These are phyloP conservation scores for Anolis apletophallus DNA, from an alignment of 2,797 vertebrate genomes.

Conservation along the genomic window DNA sequence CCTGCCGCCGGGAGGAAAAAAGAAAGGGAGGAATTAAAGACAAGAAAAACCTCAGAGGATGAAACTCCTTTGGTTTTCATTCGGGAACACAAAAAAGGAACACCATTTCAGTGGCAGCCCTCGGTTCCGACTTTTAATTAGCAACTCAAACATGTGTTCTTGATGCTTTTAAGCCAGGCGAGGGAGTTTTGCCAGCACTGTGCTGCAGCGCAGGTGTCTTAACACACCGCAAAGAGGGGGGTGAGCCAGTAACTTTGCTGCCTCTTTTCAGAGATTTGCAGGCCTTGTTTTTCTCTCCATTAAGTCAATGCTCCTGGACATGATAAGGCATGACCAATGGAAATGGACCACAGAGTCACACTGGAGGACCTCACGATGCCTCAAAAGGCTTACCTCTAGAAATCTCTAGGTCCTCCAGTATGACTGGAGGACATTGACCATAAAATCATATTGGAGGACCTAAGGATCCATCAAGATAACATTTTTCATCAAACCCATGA, in stretches of 20 bases:
- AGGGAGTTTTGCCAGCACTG: slow-evolving; percentile 34
- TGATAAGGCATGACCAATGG: too few species aligned
- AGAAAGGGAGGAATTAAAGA: neutral
- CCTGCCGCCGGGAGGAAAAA: neutral
- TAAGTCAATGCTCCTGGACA: neutral
- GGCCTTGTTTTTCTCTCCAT: slow-evolving; percentile 26
- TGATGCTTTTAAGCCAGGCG: slow-evolving; percentile 35
- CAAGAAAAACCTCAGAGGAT: slow-evolving; percentile 15
- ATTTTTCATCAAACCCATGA: too few species aligned
- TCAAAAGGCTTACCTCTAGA: too few species aligned
- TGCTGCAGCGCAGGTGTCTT: slow-evolving; percentile 25
- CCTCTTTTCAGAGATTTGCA: slow-evolving; percentile 37
- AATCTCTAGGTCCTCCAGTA: too few species aligned
- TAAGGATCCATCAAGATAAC: too few species aligned
- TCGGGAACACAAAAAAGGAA: slow-evolving; percentile 37
- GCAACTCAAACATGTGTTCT: slow-evolving; percentile 61
- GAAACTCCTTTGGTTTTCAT: slow-evolving; percentile 57
- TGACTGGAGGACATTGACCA: too few species aligned
- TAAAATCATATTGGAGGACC: too few species aligned
- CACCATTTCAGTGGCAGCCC: slow-evolving; percentile 47
- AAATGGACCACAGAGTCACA: too few species aligned
- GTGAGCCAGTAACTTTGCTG: slow-evolving; percentile 27
- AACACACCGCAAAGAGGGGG: slow-evolving; percentile 39
- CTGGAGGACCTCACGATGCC: too few species aligned
- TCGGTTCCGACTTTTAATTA: slow-evolving; percentile 60